phyloP scores from a whole-genome alignment of 2,888 invertebrate species.

The Drosophila longiperda region DNA sequence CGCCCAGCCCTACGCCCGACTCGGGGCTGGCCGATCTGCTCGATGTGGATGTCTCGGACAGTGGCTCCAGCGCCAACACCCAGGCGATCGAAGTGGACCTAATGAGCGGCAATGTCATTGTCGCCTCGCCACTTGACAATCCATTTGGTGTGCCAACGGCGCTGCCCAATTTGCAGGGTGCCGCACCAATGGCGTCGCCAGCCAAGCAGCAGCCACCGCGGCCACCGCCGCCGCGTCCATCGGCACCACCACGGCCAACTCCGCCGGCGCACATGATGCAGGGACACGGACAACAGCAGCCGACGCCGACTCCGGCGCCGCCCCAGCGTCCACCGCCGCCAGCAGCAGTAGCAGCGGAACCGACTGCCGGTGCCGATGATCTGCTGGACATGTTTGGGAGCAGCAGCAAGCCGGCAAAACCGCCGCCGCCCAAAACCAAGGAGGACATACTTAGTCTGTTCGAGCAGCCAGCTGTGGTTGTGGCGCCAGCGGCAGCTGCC shows the following conservation, averaged over 20 bases:
- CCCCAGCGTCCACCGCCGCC: conserved; percentile 82
- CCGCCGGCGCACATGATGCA: conserved; percentile 80
- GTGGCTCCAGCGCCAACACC: conserved; percentile 77
- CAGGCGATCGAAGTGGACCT: conserved; percentile 80
- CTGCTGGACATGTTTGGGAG: conserved; percentile 86
- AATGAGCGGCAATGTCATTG: conserved; percentile 62
- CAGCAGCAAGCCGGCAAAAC: conserved; percentile 85
- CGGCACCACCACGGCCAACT: conserved; percentile 79
- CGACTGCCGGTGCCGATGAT: conserved; percentile 84
- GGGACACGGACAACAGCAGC: conserved; percentile 51
- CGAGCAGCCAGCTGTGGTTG: conserved; percentile 79
- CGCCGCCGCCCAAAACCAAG: conserved; percentile 86
- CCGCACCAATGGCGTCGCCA: conserved; percentile 86
- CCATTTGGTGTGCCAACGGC: conserved; percentile 85
- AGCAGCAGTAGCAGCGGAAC: conserved; percentile 42
- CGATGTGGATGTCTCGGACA: conserved; percentile 89
- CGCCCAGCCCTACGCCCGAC: conserved; percentile 93
- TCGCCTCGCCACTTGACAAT: conserved; percentile 73
- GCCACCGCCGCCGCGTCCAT: conserved; percentile 85
- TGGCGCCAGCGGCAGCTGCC: conserved; percentile 74
- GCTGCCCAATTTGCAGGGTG: conserved; percentile 84
- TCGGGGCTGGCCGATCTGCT: conserved; percentile 88
- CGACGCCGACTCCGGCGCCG: conserved; percentile 58
- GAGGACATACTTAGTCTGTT: conserved; percentile 88
- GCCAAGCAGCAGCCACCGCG: conserved; percentile 86